Percentiles rank a stretch among this genome's conserved stretches.
Conservation (phyloP, 2,113 vertebrate species). For the Misgurnus anguillicaudatus region DNA sequence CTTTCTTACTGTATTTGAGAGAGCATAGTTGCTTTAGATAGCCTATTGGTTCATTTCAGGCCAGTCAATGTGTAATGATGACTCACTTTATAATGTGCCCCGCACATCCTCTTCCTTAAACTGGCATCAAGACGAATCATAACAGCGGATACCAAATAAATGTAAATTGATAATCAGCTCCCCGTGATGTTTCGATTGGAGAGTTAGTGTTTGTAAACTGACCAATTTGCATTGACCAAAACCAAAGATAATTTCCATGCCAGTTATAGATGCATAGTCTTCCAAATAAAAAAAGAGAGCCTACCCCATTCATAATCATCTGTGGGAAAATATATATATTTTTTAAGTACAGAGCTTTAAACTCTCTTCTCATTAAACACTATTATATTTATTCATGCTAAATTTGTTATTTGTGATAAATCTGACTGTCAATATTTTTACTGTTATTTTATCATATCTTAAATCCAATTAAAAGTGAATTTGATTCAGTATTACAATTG, state of each 20-base stretch:
- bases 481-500: no score
- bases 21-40: background rate
- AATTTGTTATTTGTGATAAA: background rate
- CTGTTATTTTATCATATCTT: no score
- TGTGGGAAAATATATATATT: no score
- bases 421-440: constrained; percentile 28
- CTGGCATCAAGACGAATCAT: background rate
- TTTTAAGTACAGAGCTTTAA: no score
- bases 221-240: constrained; percentile 64
- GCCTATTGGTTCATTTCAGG: background rate
- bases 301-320: background rate
- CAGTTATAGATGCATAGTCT: constrained; percentile 64
- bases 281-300: constrained; percentile 26
- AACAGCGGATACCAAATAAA: background rate
- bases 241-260: constrained; percentile 70
- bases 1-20: background rate
- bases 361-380: no score
- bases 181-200: constrained; percentile 46
- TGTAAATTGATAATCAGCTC: background rate
- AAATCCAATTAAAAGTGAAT: no score
- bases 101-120: background rate
- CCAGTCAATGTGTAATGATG: background rate
- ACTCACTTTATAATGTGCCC: background rate
- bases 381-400: background rate
- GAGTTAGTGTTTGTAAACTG: constrained; percentile 52